Conservation (phyloP, 1,140 invertebrate species). For the Hyphantria cunea region DNA sequence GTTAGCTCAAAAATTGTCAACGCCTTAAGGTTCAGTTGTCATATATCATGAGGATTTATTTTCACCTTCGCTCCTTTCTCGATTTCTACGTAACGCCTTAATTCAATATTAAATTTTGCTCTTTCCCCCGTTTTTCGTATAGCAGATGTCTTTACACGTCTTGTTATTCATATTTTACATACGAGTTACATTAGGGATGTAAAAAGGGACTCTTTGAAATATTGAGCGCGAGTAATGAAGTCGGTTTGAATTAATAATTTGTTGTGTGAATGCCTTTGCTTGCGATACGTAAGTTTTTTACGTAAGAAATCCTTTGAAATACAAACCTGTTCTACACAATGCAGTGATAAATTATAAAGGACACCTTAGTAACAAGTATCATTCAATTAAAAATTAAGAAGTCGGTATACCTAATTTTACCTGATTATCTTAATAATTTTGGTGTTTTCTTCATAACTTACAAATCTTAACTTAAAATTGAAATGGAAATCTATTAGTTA, state of each 20-base stretch:
- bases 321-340: too few species aligned
- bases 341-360: too few species aligned
- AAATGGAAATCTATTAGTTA: too few species aligned
- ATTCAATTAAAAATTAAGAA: too few species aligned
- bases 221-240: slow-evolving; percentile 31
- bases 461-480: background rate
- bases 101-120: slow-evolving; percentile 80
- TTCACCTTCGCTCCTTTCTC: slow-evolving; percentile 72
- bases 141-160: slow-evolving; percentile 72
- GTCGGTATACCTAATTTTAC: too few species aligned
- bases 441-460: too few species aligned
- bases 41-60: slow-evolving; percentile 79
- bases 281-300: background rate
- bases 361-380: too few species aligned
- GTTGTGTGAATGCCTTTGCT: slow-evolving; percentile 1
- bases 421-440: too few species aligned
- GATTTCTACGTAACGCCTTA: slow-evolving; percentile 77
- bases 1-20: slow-evolving; percentile 77
- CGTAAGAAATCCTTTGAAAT: background rate
- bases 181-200: slow-evolving; percentile 47
- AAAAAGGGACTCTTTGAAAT: slow-evolving; percentile 39
- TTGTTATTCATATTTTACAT: slow-evolving; percentile 74
- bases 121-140: slow-evolving; percentile 47
- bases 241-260: slow-evolving; percentile 30
- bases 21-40: slow-evolving; percentile 54